Conservation (phyloP, 2,888 invertebrate genomes). For the Ischnus inquisitorius region DNA sequence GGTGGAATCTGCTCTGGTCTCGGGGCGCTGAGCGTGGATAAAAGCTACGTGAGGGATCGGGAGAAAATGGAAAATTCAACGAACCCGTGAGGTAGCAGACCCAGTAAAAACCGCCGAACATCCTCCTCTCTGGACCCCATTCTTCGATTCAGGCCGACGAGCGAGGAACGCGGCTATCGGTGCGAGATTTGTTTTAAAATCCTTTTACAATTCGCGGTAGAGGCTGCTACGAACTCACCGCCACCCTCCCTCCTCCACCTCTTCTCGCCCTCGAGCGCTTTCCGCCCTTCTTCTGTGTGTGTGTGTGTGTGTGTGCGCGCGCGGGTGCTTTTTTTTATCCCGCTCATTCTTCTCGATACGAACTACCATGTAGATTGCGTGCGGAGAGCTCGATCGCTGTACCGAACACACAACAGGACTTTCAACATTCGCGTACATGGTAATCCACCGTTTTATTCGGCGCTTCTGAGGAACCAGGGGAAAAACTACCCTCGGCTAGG, state of each 20-base stretch:
- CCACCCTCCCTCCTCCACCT: conserved; percentile 14
- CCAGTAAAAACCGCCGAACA: conserved; percentile 81
- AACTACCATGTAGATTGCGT: conserved; percentile 79
- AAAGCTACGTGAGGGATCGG: conserved; percentile 74
- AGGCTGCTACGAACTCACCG: conserved; percentile 11
- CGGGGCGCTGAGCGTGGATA: conserved; percentile 40
- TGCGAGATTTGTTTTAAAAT: conserved; percentile 85
- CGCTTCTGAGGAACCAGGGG: conserved; percentile 8
- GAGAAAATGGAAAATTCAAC: conserved; percentile 83
- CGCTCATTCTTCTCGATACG: conserved; percentile 64
- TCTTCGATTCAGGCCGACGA: conserved; percentile 81
- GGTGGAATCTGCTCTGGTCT: conserved; percentile 51
- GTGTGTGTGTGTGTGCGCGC: conserved; percentile 16
- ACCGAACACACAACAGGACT: conserved; percentile 16
- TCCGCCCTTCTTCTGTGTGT: conserved; percentile 16
- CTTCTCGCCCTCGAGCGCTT: conserved; percentile 65
- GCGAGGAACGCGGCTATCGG: conserved; percentile 73
- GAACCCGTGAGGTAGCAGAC: conserved; percentile 68
- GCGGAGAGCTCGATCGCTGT: conserved; percentile 75
- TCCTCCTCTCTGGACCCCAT: conserved; percentile 71
- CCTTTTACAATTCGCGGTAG: conserved; percentile 84
- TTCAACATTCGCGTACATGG: conserved; percentile 27
- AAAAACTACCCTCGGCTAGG: conserved; percentile 6
- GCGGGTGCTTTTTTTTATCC: conserved; percentile 45
- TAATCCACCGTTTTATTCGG: conserved; percentile 44